Evolutionary conservation across 2,888 invertebrate genomes (phyloP).

Genomic region (Scrobipalpa costella): DNA sequence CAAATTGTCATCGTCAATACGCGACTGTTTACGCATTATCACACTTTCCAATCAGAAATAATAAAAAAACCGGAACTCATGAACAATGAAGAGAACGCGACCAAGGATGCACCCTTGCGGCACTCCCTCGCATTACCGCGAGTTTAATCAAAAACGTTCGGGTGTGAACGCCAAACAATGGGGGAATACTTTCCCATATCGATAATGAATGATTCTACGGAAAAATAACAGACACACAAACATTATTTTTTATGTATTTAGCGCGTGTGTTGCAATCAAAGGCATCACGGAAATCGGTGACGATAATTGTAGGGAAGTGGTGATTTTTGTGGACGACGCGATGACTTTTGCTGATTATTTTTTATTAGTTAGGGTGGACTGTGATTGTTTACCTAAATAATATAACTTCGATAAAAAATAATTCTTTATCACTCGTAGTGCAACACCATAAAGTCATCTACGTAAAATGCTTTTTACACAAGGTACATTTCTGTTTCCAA

Average conservation of each 20-base stretch:
- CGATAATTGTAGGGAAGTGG: slow-evolving; percentile 59
- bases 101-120: slow-evolving; percentile 68
- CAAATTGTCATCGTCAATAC: slow-evolving; percentile 17
- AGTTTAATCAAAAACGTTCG: slow-evolving; percentile 73
- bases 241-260: slow-evolving; percentile 59
- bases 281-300: slow-evolving; percentile 63
- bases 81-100: slow-evolving; percentile 57
- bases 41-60: slow-evolving; percentile 38
- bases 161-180: slow-evolving; percentile 77
- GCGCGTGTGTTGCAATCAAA: slow-evolving; percentile 64
- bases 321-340: slow-evolving; percentile 54
- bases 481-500: too few relatives aligned
- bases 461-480: too few relatives aligned
- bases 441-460: neutral
- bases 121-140: slow-evolving; percentile 67
- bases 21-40: slow-evolving; percentile 25
- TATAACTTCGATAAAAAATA: neutral
- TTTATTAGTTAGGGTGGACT: slow-evolving; percentile 46
- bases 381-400: slow-evolving; percentile 31
- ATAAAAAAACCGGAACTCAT: slow-evolving; percentile 36
- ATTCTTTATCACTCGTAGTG: neutral
- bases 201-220: slow-evolving; percentile 71
- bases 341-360: slow-evolving; percentile 59
- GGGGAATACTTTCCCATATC: slow-evolving; percentile 76
- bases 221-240: slow-evolving; percentile 60